Conservation (phyloP, 2,888 invertebrate species). For the Syrphus vitripennis region DNA sequence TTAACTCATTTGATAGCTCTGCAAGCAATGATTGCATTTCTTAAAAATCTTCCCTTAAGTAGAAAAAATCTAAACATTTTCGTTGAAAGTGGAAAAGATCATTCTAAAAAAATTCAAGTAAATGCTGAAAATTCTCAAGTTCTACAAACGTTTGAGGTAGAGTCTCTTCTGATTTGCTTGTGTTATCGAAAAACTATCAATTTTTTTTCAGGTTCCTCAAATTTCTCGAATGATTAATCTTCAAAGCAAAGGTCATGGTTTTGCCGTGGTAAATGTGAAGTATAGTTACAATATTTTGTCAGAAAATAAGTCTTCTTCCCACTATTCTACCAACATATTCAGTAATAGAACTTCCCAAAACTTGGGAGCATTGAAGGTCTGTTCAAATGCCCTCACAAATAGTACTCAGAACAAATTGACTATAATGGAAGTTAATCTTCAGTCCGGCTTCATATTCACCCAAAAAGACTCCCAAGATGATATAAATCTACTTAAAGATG, state of each 20-base stretch:
- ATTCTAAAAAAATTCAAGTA: conserved; percentile 82
- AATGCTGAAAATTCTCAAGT: conserved; percentile 90
- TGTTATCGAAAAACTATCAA: no score
- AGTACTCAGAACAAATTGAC: neutral
- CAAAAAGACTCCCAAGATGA: neutral
- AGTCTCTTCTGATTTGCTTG: conserved; percentile 1
- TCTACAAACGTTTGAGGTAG: conserved; percentile 89
- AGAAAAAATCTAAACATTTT: conserved; percentile 76
- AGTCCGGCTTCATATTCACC: conserved; percentile 24
- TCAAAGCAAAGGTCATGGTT: conserved; percentile 25
- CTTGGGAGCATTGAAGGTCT: conserved; percentile 1
- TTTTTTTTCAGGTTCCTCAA: neutral
- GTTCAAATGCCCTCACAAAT: neutral
- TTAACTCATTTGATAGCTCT: conserved; percentile 83
- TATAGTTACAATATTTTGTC: conserved; percentile 18
- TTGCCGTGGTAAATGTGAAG: conserved; percentile 26
- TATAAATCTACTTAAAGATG: neutral
- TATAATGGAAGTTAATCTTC: conserved; percentile 28
- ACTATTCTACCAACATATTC: neutral
- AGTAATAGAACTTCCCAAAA: neutral
- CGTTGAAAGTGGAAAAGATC: conserved; percentile 77
- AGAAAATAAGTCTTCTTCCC: neutral
- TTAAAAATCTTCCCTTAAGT: conserved; percentile 83
- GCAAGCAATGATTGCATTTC: conserved; percentile 84
- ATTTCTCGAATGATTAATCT: conserved; percentile 13